These are phyloP conservation scores for Pseudomyrmex gracilis DNA, from an alignment of 1,140 invertebrate species.

Conservation along the genomic window DNA sequence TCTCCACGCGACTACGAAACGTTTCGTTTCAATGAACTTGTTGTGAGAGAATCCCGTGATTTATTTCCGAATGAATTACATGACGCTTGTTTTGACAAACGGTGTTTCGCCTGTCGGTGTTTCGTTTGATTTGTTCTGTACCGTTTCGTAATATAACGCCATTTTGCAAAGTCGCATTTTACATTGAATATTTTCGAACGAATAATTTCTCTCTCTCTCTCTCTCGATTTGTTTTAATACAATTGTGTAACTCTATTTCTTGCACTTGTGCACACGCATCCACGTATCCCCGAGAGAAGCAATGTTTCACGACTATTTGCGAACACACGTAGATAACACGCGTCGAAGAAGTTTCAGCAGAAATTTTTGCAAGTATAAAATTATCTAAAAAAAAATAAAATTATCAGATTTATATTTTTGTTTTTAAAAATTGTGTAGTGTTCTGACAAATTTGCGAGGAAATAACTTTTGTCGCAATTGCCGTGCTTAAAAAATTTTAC, in stretches of 20 bases:
- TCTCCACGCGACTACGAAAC: background rate
- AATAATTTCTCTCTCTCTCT: no score
- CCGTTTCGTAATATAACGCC: no score
- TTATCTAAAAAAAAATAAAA: background rate
- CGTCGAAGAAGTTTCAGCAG: conserved; percentile 2
- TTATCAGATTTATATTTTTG: background rate
- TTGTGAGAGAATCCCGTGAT: background rate
- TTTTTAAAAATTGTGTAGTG: background rate
- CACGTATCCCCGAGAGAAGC: conserved; percentile 49
- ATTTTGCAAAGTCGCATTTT: background rate
- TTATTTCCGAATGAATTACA: background rate
- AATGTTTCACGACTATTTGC: conserved; percentile 38
- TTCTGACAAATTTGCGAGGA: no score
- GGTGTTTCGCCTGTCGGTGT: background rate
- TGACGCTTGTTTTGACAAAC: background rate
- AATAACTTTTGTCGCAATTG: no score
- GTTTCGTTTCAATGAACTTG: conserved; percentile 10
- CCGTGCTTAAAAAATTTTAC: background rate
- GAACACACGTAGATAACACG: conserved; percentile 25
- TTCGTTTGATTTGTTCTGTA: background rate
- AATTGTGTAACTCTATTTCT: background rate
- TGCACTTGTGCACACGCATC: background rate
- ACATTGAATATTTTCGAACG: background rate
- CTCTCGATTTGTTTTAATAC: background rate
- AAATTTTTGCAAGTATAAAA: background rate